These are phyloP conservation scores for Mixornis gularis DNA, from an alignment of 2,113 vertebrate species.

Conservation along the genomic window DNA sequence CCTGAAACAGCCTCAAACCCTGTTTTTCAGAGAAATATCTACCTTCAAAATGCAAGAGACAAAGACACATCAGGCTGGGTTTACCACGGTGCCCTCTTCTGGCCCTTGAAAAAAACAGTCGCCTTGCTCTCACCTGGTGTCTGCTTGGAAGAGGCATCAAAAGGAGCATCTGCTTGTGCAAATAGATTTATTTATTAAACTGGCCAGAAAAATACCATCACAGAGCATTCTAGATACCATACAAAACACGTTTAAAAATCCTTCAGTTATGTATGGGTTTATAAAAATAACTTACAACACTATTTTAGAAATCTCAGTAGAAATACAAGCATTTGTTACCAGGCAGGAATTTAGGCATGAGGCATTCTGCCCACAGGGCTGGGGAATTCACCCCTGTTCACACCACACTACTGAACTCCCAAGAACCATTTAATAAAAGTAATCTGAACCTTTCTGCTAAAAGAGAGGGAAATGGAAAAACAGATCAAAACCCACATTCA, in stretches of 20 bases:
- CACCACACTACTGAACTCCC: neutral
- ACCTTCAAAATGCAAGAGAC: neutral
- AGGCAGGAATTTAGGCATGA: neutral
- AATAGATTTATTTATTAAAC: conserved; percentile 29
- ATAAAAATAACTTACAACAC: conserved; percentile 42
- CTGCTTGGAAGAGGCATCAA: neutral
- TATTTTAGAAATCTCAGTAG: neutral
- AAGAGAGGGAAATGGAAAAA: neutral
- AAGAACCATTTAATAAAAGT: neutral
- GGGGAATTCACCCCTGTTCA: neutral
- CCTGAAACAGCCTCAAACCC: neutral
- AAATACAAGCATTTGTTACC: neutral
- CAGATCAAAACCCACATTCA: neutral
- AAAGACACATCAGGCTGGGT: neutral
- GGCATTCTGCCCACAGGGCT: neutral
- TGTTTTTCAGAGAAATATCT: neutral
- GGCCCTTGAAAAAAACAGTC: neutral
- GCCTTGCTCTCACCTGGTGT: neutral
- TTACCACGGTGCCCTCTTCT: neutral
- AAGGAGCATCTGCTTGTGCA: neutral
- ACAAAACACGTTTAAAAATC: neutral
- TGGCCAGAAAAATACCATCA: neutral
- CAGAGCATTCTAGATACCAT: neutral
- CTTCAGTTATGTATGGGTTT: neutral
- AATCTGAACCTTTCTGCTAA: neutral